These are phyloP conservation scores for Tubulanus polymorphus DNA, from an alignment of 2,888 invertebrate species.

Conservation along the genomic window DNA sequence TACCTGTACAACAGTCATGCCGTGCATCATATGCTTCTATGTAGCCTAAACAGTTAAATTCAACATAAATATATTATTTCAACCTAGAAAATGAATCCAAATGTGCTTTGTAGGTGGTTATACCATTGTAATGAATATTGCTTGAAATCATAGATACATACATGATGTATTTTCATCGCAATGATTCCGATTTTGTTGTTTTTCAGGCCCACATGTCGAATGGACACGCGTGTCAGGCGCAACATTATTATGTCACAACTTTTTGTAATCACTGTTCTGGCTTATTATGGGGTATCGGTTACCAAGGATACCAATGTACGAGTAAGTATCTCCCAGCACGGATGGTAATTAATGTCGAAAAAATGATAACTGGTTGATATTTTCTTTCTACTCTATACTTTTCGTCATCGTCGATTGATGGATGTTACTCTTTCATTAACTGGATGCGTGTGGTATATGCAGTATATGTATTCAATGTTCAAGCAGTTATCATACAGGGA, in stretches of 20 bases:
- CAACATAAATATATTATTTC: too few species aligned
- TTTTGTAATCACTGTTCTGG: constrained; percentile 90
- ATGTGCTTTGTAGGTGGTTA: not conserved
- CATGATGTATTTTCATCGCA: not conserved
- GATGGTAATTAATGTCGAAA: too few species aligned
- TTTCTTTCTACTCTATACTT: too few species aligned
- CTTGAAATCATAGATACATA: not conserved
- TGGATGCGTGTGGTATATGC: too few species aligned
- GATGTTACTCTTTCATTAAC: too few species aligned
- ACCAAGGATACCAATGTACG: constrained; percentile 93
- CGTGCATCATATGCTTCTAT: too few species aligned
- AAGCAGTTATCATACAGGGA: too few species aligned
- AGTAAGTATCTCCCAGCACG: constrained; percentile 64
- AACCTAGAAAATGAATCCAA: not conserved
- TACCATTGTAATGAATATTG: not conserved
- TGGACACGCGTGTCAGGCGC: constrained; percentile 85
- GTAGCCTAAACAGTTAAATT: too few species aligned
- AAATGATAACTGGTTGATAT: too few species aligned
- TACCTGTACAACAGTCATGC: too few species aligned
- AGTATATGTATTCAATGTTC: too few species aligned
- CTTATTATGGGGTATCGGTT: constrained; percentile 91
- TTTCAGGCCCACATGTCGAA: constrained; percentile 57
- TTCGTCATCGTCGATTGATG: too few species aligned
- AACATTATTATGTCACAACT: constrained; percentile 83
- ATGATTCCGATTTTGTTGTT: not conserved